Evolutionary conservation across 2,113 vertebrate species (phyloP), one percentile per base, ranked within the genome.

Genomic region (Galeopterus variegatus): DNA sequence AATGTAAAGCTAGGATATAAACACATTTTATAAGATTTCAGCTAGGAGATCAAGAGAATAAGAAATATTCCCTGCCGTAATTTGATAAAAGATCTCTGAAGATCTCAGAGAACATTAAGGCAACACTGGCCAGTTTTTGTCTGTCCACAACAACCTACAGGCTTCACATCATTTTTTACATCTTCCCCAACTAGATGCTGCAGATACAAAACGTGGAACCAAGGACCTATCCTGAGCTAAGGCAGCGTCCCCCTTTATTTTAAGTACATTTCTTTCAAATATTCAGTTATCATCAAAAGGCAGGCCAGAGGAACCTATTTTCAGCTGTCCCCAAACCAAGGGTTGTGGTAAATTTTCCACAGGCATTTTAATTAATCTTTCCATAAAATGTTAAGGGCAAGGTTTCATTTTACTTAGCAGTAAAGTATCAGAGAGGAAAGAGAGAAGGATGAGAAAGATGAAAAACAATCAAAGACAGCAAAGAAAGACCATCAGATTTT

Each of bases 401-500:
- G 26, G 1, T 83, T 82, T 88, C 26, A 86, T 79, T 95, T 96
- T 70, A 95, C 82, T 85, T 90, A 95, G 65, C 67, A 90, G 36
- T 93, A 17, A 95, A 94, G 12, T 50, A 83, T 72, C 70, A 69
- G 36, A 87, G 10, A 73, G 45, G 45, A 64, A 81, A 92, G 60
- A 90, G 62, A 95, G 58, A 93, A 87, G 56, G 65, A 65, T 82
- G 21, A 96, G 36, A 94, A 52, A 76, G 65, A 65, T 82, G 21
- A 96, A 33, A 94, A 52, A 76, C 72, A 95, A 84, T 90, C 87
- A 90, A 94, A 96, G 31, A 84, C 3, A 85, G 88, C 45, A 91
- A 77, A 90, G 58, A 90, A 96, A 72, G 54, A 93, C 33, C 96
- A 64, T 82, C 94, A 77, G 31, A 83, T 95, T 93, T 95, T 95